Base-by-base conservation (phyloP, 2,797 vertebrate genomes). In the Pogonophryne albipinna region DNA sequence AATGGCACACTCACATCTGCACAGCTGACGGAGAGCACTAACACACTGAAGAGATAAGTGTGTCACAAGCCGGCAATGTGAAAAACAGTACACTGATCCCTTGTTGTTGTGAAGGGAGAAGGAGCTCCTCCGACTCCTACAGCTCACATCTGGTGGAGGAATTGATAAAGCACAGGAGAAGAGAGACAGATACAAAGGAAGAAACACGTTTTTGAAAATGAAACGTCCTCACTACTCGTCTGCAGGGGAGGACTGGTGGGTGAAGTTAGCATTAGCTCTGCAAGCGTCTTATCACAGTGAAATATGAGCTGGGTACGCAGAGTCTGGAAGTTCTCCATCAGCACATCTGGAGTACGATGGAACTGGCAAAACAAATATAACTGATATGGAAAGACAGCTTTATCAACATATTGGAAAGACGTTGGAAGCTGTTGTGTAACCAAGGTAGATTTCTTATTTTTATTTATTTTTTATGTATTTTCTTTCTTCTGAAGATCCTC, bases 401-500 rank as follows among this genome's bases (percentile, higher is more conserved):
- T 45, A 77, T 81, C 31, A 74, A 50, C 59, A 85, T 52, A 74
- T 51, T 82, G 38, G 51, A 73, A 79, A 62, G 14, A 20, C 23
- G 23, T 27, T 27, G 23, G 23, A 27, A 27, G 23, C 23, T 71
- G 13, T 78, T 86, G 66, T 73, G 62, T 71, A 76, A 80, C 50
- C 46, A 58, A 59, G 34, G 59, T 79, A 62, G 59, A 80, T 76
- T 55, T 80, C 31, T 63, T 42, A 15, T 6, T 60, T 60, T 66
- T 65, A 10, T 44, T 13, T 6, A 6, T 5, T 20, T 10, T 15
- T 13, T 8, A 38, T 38, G 2, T 38, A 2, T 7, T 63, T 13
- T 78, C 59, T 76, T 77, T 69, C 56, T 63, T 82, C 53, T 82
- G 41, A 86, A 99, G 98, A 99, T 79, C 94, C 93, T 10, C 97